These are phyloP conservation scores for Drosophila subquinaria DNA, from an alignment of 2,888 invertebrate species.

Conservation along the genomic window DNA sequence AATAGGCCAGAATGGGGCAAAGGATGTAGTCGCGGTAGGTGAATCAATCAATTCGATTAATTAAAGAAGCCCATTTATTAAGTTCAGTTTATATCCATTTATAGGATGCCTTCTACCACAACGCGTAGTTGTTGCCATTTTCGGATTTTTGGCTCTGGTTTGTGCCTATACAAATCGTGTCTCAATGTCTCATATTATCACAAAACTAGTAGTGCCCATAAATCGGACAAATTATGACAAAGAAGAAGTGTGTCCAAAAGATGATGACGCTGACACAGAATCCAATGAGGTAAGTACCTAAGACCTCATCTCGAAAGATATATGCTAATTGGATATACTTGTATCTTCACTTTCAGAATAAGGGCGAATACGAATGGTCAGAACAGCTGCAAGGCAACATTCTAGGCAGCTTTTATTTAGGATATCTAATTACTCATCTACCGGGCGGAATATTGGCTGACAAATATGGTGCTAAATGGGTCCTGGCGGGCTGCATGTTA, in stretches of 20 bases:
- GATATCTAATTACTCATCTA: constrained; percentile 91
- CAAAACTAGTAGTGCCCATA: constrained; percentile 83
- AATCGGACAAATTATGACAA: background rate
- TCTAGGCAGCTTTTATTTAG: constrained; percentile 92
- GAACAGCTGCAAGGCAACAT: constrained; percentile 90
- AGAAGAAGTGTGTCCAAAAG: constrained; percentile 19
- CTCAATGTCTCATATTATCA: constrained; percentile 89
- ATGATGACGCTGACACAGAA: rapidly evolving
- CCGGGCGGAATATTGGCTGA: constrained; percentile 93
- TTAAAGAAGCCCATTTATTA: background rate
- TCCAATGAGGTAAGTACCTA: background rate
- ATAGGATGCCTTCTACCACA: constrained; percentile 88
- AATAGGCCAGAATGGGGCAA: constrained; percentile 30
- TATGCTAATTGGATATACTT: background rate
- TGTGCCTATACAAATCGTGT: constrained; percentile 90
- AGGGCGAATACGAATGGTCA: constrained; percentile 88
- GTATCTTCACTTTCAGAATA: constrained; percentile 8
- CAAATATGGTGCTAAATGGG: constrained; percentile 92
- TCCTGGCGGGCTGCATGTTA: constrained; percentile 91
- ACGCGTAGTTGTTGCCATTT: constrained; percentile 88
- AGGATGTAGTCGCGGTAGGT: constrained; percentile 19
- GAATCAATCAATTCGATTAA: background rate
- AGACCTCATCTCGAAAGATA: background rate
- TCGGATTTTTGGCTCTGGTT: constrained; percentile 89
- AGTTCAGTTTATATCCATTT: background rate